Evolutionary conservation across 1,140 invertebrate species (phyloP).

Genomic region (Drosophila punjabiensis): DNA sequence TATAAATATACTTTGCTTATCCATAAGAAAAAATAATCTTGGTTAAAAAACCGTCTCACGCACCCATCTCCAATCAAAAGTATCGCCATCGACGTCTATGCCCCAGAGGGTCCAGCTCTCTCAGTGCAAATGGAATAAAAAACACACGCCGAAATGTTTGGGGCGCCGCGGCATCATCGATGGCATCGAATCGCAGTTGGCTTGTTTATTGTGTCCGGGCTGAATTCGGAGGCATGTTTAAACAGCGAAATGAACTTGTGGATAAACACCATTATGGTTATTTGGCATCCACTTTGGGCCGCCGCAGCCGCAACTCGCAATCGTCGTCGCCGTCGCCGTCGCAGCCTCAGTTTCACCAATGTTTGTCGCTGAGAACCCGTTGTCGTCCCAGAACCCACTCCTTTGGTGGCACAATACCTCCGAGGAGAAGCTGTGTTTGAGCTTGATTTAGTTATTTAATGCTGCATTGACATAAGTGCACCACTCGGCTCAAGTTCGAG

Average conservation of each 20-base stretch:
- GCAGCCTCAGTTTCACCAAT: constrained; percentile 9
- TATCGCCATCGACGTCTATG: constrained; percentile 46
- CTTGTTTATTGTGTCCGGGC: constrained; percentile 79
- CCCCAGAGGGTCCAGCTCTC: constrained; percentile 40
- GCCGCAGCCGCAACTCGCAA: constrained; percentile 31
- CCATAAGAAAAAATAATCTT: not conserved
- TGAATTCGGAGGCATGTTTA: constrained; percentile 84
- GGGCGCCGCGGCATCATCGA: constrained; percentile 50
- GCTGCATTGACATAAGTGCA: constrained; percentile 72
- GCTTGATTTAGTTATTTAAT: constrained; percentile 80
- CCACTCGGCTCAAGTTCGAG: constrained; percentile 23
- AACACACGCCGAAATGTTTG: constrained; percentile 49
- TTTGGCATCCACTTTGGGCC: constrained; percentile 80
- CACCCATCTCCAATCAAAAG: constrained; percentile 12
- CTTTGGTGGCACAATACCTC: constrained; percentile 45
- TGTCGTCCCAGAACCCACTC: constrained; percentile 2
- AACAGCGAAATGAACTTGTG: constrained; percentile 84
- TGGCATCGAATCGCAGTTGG: constrained; percentile 52
- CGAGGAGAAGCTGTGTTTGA: constrained; percentile 53
- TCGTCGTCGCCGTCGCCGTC: constrained; percentile 27
- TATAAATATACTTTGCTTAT: too few relatives aligned
- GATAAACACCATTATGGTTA: constrained; percentile 84
- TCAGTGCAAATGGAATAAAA: constrained; percentile 43
- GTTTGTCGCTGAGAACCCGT: constrained; percentile 36
- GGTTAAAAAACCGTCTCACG: not conserved